phyloP scores from a whole-genome alignment of 2,888 invertebrate genomes.

The Drosophila cracens region DNA sequence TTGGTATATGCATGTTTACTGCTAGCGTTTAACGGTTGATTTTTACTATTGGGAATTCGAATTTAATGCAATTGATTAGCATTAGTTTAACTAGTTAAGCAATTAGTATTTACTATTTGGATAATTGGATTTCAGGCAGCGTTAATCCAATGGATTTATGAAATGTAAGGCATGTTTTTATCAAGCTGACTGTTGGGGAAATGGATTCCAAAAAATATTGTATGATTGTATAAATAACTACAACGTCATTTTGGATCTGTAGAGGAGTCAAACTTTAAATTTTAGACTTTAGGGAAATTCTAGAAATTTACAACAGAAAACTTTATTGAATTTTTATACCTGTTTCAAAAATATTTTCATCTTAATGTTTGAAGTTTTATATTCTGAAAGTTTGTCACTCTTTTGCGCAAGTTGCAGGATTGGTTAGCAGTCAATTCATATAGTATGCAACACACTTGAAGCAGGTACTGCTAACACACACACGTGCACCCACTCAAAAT shows the following conservation, averaged over 20 bases:
- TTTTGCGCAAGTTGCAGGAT: slow-evolving; percentile 27
- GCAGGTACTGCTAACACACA: not conserved
- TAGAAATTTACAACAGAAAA: not conserved
- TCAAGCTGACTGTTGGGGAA: not conserved
- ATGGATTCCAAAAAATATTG: not conserved
- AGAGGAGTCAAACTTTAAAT: not conserved
- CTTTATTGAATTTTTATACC: slow-evolving; percentile 16
- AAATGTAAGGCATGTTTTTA: not conserved
- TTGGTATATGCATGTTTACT: slow-evolving; percentile 18
- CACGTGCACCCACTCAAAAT: slow-evolving; percentile 5
- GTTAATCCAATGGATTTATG: not conserved
- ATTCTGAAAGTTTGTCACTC: slow-evolving; percentile 9
- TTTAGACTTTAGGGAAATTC: not conserved
- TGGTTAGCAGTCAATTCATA: slow-evolving; percentile 34
- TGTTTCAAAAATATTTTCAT: slow-evolving; percentile 49
- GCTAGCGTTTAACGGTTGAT: not conserved
- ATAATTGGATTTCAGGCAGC: not conserved
- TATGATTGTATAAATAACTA: not conserved
- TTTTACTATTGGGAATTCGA: not conserved
- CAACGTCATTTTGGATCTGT: not conserved
- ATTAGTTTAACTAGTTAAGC: not conserved
- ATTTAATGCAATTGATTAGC: not conserved
- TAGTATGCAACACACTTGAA: slow-evolving; percentile 27
- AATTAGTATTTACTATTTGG: not conserved
- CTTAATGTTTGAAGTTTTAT: slow-evolving; percentile 2